Base-by-base conservation (phyloP, 2,113 vertebrate genomes). In the Fregata magnificens region DNA sequence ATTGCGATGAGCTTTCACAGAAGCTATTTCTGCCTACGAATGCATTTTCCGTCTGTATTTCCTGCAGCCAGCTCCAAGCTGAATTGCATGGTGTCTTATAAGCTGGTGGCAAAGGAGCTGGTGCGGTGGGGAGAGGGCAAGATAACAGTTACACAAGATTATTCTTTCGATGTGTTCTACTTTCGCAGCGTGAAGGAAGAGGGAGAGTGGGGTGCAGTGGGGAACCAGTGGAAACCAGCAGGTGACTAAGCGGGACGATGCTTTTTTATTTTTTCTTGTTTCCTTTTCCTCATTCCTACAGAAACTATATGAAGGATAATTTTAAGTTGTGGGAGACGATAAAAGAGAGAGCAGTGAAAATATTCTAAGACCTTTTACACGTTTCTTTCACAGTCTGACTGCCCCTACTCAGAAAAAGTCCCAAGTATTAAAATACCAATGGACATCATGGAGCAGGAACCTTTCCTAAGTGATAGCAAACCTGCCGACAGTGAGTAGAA, bases 401-500 rank as follows among this genome's bases (percentile, higher is more conserved):
- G 98, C 97, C 99, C 99, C 96, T 99, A 99, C 98, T 99, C 97
- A 98, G 99, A 99, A 98, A 99, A 99, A 85, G 98, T 99, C 96
- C 99, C 99, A 98, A 99, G 99, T 99, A 99, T 99, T 99, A 99
- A 99, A 99, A 99, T 99, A 84, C 99, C 99, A 98, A 99, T 99
- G 99, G 99, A 99, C 98, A 99, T 99, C 98, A 99, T 99, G 99
- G 99, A 99, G 98, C 99, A 99, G 95, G 99, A 99, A 86, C 99
- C 99, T 97, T 99, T 99, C 98, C 99, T 99, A 99, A 99, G 99
- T 96, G 99, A 99, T 98, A 99, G 97, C 98, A 99, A 99, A 98
- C 97, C 99, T 98, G 98, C 98, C 5, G 99, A 99, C 98, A 99
- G 99, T 99, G 99, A 99, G 99, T 99, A 99, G 97, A 98, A 92